Evolutionary conservation across 2,113 vertebrate genomes (phyloP).

Genomic region (Spea multiplicata): DNA sequence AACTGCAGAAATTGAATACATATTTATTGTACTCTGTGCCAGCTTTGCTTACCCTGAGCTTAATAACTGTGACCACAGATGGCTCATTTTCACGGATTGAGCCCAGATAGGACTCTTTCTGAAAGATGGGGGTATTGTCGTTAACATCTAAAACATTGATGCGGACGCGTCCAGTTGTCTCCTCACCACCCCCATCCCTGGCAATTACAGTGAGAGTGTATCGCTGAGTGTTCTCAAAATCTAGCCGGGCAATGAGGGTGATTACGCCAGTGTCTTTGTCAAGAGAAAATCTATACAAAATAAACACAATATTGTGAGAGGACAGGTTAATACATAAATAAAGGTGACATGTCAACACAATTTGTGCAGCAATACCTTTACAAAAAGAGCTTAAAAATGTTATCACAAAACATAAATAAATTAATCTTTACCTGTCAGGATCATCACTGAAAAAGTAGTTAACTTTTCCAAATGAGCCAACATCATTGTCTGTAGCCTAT

Average conservation of each 20-base stretch:
- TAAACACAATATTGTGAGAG: not conserved
- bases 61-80: constrained; percentile 77
- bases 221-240: constrained; percentile 87
- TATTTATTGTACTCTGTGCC: not conserved
- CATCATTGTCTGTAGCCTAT: constrained; percentile 90
- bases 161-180: constrained; percentile 85
- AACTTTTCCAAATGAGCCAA: constrained; percentile 83
- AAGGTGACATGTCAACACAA: not conserved
- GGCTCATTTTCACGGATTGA: constrained; percentile 90
- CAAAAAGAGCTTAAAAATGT: not conserved
- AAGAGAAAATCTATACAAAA: constrained; percentile 73
- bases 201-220: constrained; percentile 90
- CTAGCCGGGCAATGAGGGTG: constrained; percentile 72
- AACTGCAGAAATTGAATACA: not conserved
- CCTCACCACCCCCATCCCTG: constrained; percentile 86
- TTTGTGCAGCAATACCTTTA: too few relatives aligned
- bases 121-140: constrained; percentile 88
- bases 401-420: not conserved
- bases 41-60: constrained; percentile 80
- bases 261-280: constrained; percentile 82
- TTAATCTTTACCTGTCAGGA: constrained; percentile 82
- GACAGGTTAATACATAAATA: not conserved
- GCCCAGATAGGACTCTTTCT: constrained; percentile 90
- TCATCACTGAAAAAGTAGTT: constrained; percentile 94
- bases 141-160: constrained; percentile 90